Percentiles rank a stretch among this genome's conserved stretches.
phyloP scores from a whole-genome alignment of 2,797 vertebrate genomes.

The Toxotes lorentzi region DNA sequence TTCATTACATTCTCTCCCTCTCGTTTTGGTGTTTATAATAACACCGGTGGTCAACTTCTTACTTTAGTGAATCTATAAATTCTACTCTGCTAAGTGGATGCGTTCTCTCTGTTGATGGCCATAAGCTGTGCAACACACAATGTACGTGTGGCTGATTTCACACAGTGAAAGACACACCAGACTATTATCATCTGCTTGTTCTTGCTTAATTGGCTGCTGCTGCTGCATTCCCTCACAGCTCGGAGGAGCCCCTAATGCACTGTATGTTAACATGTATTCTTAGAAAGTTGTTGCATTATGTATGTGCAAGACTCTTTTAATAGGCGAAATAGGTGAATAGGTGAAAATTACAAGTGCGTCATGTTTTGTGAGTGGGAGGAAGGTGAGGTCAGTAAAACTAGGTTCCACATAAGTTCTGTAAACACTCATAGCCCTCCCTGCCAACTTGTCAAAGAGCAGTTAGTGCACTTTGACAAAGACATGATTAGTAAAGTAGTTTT shows the following conservation, averaged over 20 bases:
- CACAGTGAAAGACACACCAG: conserved; percentile 3
- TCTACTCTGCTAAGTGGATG: background rate
- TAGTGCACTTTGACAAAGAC: background rate
- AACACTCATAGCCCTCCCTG: background rate
- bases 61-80: background rate
- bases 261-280: conserved; percentile 22
- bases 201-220: conserved; percentile 32
- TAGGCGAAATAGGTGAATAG: too few species aligned
- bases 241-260: background rate
- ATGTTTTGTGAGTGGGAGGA: background rate
- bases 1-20: background rate
- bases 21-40: background rate
- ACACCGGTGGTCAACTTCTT: background rate
- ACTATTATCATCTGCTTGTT: conserved; percentile 19
- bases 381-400: background rate
- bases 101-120: background rate
- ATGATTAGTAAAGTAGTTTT: background rate
- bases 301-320: conserved; percentile 15
- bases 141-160: background rate
- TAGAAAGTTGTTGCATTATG: conserved; percentile 1
- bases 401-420: conserved; percentile 1
- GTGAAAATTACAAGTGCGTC: conserved; percentile 19
- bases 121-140: background rate
- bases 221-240: conserved; percentile 28
- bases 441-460: conserved; percentile 8